phyloP scores from a whole-genome alignment of 2,113 vertebrate species.

The Calypte anna region DNA sequence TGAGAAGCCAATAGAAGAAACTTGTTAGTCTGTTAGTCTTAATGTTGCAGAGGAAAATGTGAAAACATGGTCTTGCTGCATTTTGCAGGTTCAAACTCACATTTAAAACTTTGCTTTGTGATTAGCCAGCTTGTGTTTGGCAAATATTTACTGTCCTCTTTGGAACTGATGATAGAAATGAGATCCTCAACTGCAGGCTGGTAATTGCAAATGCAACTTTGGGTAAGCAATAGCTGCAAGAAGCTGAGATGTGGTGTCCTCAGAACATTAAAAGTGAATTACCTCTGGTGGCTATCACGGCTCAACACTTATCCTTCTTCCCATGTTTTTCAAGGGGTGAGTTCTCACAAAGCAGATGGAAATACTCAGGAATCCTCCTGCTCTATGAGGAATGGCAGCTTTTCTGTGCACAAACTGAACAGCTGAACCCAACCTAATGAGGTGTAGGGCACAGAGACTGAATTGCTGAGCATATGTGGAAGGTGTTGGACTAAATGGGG shows the following conservation, averaged over 20 bases:
- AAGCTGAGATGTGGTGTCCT: neutral
- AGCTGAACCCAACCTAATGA: rapidly evolving
- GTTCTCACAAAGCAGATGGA: neutral
- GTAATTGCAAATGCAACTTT: neutral
- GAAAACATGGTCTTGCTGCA: neutral
- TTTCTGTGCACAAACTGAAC: neutral
- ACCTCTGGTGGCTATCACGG: neutral
- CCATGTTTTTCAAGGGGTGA: neutral
- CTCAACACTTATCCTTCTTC: neutral
- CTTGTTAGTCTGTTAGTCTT: neutral
- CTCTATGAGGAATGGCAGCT: neutral
- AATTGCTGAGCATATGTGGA: neutral
- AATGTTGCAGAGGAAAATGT: neutral
- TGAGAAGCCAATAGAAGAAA: neutral
- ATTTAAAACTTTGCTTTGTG: neutral
- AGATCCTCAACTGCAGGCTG: neutral
- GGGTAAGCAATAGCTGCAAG: neutral
- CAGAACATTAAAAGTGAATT: neutral
- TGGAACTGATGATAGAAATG: neutral
- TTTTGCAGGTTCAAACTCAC: neutral
- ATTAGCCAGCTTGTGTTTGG: neutral
- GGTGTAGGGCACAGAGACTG: rapidly evolving
- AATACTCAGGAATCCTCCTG: neutral
- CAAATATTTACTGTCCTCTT: neutral
- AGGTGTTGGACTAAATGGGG: neutral